These are phyloP conservation scores for Pleuronectes platessa DNA, from an alignment of 2,113 vertebrate genomes.

Conservation along the genomic window DNA sequence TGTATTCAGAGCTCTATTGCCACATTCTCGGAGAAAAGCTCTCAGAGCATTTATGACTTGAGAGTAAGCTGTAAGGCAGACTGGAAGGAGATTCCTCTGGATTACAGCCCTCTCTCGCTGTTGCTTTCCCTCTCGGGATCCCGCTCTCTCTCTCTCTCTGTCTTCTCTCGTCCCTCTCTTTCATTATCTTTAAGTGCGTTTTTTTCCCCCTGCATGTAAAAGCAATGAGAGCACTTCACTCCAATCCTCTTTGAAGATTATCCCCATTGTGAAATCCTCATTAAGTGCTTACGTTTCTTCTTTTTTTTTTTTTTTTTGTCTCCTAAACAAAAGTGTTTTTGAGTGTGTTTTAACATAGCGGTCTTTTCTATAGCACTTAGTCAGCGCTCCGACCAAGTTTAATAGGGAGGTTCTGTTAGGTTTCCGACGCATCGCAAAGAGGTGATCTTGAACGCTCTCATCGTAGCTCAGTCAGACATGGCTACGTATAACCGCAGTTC, in stretches of 20 bases:
- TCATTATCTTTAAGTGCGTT: slow-evolving; percentile 27
- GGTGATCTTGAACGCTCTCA: slow-evolving; percentile 54
- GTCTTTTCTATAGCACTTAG: slow-evolving; percentile 34
- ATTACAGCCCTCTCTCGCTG: slow-evolving; percentile 35
- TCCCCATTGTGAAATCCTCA: slow-evolving; percentile 63
- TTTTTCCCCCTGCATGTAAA: slow-evolving; percentile 9
- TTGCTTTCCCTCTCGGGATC: not conserved
- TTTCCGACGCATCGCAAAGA: slow-evolving; percentile 54
- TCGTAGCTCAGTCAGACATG: slow-evolving; percentile 35
- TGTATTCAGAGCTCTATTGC: slow-evolving; percentile 63
- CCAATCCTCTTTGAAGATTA: slow-evolving; percentile 73
- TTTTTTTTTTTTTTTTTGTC: slow-evolving; percentile 5
- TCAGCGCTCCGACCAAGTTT: slow-evolving; percentile 39
- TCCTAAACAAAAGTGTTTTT: slow-evolving; percentile 56
- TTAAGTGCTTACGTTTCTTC: slow-evolving; percentile 58
- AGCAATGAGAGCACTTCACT: slow-evolving; percentile 48
- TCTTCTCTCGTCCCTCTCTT: slow-evolving; percentile 17
- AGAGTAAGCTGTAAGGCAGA: slow-evolving; percentile 72
- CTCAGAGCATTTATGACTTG: slow-evolving; percentile 67
- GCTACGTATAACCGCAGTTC: slow-evolving; percentile 52
- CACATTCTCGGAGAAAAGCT: slow-evolving; percentile 68
- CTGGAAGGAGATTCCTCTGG: slow-evolving; percentile 45
- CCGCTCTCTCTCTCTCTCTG: slow-evolving; percentile 16
- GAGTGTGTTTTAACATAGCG: slow-evolving; percentile 40
- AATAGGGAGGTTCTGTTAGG: slow-evolving; percentile 55